Conservation (phyloP, 2,888 invertebrate genomes). For the Gryllus longicercus region DNA sequence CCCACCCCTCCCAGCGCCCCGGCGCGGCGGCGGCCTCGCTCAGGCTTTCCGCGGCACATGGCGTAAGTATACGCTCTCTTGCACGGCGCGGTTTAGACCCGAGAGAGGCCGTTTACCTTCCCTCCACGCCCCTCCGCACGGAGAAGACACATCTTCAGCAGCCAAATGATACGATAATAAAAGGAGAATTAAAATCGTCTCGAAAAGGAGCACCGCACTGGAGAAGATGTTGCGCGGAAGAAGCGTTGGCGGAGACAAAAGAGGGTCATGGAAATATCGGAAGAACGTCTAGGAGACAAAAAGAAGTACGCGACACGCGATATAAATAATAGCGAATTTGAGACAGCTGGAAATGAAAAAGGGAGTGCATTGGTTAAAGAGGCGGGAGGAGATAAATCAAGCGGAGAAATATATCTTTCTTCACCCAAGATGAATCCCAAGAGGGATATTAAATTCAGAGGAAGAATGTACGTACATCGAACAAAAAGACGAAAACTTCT, state of each 20-base stretch:
- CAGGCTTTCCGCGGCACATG: too few relatives aligned
- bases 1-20: background rate
- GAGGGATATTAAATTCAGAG: constrained; percentile 2
- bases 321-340: constrained; percentile 8
- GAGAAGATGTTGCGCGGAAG: too few relatives aligned
- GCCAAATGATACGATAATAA: background rate
- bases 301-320: background rate
- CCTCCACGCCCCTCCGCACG: background rate
- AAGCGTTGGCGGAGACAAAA: too few relatives aligned
- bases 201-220: background rate
- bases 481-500: constrained; percentile 11
- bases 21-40: background rate
- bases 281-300: background rate
- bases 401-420: background rate
- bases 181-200: background rate
- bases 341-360: constrained; percentile 17
- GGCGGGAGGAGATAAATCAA: background rate
- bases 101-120: background rate
- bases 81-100: too few relatives aligned
- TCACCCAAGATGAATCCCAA: constrained; percentile 2
- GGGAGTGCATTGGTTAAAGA: constrained; percentile 17
- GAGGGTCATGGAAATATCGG: background rate
- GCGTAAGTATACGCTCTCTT: too few relatives aligned
- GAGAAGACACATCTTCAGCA: background rate
- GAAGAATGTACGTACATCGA: background rate